These are phyloP conservation scores for Platichthys flesus DNA, from an alignment of 2,113 vertebrate genomes.

Conservation along the genomic window DNA sequence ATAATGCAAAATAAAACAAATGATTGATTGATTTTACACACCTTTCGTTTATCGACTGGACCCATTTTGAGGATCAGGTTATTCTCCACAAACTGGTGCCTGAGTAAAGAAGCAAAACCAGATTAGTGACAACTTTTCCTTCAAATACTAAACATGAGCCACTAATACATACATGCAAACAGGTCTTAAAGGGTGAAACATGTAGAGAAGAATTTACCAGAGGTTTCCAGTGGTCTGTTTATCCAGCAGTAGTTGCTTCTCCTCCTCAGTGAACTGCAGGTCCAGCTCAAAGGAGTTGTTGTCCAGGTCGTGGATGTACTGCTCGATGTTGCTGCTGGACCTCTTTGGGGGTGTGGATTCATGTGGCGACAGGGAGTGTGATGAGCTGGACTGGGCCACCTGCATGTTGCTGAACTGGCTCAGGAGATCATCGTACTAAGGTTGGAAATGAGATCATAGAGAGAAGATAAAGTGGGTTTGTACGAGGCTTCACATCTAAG, in stretches of 20 bases:
- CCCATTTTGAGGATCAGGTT: constrained; percentile 99
- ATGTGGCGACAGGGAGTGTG: constrained; percentile 85
- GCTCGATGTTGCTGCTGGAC: constrained; percentile 95
- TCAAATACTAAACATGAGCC: no score
- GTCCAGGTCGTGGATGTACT: constrained; percentile 98
- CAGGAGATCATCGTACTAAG: constrained; percentile 97
- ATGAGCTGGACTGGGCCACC: constrained; percentile 90
- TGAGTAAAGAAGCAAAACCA: constrained; percentile 68
- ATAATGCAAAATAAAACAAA: background rate
- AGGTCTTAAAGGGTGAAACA: background rate
- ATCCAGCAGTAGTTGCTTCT: constrained; percentile 93
- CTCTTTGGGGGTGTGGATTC: constrained; percentile 84
- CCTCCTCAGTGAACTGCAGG: constrained; percentile 95
- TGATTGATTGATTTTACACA: constrained; percentile 65
- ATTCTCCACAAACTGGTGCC: constrained; percentile 99
- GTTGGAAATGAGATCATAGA: background rate
- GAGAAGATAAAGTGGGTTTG: background rate
- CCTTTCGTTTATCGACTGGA: constrained; percentile 99
- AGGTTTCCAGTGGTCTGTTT: constrained; percentile 95
- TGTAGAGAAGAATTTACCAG: constrained; percentile 84
- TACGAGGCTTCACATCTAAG: background rate
- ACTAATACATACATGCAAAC: background rate
- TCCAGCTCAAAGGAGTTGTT: constrained; percentile 98
- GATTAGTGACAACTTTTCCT: background rate
- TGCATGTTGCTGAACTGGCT: constrained; percentile 99